A percentile compares a stretch with the other conserved stretches of the same genome.
These are phyloP conservation scores for Mico argentatus DNA, from an alignment of 2,797 vertebrate species.

Conservation along the genomic window DNA sequence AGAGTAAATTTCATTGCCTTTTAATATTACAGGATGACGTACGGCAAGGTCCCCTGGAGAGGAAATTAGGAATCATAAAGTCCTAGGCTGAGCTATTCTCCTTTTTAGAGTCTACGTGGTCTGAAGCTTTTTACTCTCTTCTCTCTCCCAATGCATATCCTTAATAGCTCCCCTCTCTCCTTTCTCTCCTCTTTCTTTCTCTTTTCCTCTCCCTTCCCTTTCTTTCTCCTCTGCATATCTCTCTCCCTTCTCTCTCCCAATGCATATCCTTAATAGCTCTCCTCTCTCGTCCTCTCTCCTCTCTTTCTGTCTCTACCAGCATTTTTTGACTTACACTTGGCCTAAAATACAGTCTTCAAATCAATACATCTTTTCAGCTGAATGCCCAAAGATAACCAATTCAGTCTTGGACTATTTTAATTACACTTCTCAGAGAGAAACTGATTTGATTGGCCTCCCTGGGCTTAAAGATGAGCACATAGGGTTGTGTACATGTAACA, in stretches of 20 bases:
- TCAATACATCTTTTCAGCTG: background rate
- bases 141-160: background rate
- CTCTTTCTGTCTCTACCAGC: background rate
- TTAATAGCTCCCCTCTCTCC: background rate
- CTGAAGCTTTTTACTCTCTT: background rate
- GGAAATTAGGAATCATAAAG: background rate
- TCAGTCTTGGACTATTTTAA: background rate
- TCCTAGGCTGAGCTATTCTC: background rate
- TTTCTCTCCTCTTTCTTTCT: background rate
- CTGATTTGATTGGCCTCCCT: background rate
- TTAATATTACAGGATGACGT: background rate
- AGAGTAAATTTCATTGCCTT: background rate
- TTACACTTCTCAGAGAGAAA: background rate
- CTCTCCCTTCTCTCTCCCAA: background rate
- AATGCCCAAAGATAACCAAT: background rate
- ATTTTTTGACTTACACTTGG: background rate
- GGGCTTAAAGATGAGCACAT: background rate
- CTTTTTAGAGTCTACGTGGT: background rate
- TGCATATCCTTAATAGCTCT: too few relatives aligned
- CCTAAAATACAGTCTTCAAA: constrained; percentile 12
- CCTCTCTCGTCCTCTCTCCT: background rate
- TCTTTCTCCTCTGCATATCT: background rate
- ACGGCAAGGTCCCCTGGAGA: background rate
- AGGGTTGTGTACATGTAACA: background rate
- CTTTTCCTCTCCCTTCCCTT: background rate